Evolutionary conservation across 2,797 vertebrate species (phyloP).

Genomic region (Varecia variegata): DNA sequence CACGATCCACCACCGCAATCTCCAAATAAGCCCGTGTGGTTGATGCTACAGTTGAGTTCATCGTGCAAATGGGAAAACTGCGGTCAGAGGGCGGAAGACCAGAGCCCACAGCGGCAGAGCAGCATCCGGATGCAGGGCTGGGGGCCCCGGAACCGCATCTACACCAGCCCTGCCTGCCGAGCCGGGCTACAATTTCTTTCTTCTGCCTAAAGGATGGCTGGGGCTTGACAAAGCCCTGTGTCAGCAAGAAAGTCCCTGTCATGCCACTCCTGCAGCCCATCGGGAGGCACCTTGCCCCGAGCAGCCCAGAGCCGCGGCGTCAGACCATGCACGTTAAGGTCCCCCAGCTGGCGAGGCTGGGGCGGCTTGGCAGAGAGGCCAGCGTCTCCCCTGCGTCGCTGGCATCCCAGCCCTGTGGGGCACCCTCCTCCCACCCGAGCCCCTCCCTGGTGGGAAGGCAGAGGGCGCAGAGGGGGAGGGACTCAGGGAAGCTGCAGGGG

Average conservation of each 20-base stretch:
- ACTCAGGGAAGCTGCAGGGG: not conserved
- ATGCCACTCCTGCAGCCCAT: constrained; percentile 33
- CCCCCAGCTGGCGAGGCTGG: not conserved
- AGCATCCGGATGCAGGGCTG: fast-evolving
- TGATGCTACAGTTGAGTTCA: fast-evolving
- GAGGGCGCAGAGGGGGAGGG: not conserved
- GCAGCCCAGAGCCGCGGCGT: constrained; percentile 38
- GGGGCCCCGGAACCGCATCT: not conserved
- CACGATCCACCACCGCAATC: not conserved
- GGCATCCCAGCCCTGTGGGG: not conserved
- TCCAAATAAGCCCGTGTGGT: fast-evolving
- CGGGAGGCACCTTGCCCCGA: constrained; percentile 79
- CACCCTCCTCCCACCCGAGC: not conserved
- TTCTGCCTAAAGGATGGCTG: constrained; percentile 52
- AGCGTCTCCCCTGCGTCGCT: not conserved
- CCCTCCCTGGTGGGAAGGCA: not conserved
- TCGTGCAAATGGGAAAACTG: not conserved
- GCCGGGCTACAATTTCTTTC: not conserved
- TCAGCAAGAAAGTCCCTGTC: constrained; percentile 75
- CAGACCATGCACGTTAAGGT: constrained; percentile 63
- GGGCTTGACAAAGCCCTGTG: constrained; percentile 70
- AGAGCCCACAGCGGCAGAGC: fast-evolving
- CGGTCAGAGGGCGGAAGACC: not conserved
- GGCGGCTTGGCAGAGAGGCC: fast-evolving
- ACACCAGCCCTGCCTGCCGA: not conserved